Conservation (phyloP, 2,888 invertebrate species). For the Aproaerema taeniolella region DNA sequence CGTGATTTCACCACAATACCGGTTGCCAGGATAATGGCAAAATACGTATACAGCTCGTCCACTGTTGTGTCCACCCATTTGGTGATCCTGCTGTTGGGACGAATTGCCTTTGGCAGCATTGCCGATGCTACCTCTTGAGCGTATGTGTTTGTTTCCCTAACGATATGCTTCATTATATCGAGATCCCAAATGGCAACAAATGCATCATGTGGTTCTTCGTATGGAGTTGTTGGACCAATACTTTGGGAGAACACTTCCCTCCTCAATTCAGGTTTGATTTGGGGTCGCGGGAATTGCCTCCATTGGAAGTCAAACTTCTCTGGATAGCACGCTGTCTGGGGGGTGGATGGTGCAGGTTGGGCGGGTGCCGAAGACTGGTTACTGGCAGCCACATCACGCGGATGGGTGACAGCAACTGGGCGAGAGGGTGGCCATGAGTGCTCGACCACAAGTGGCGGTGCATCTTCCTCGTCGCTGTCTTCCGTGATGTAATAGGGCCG, state of each 20-base stretch:
- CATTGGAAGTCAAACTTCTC: no score
- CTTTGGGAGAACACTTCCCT: constrained; percentile 5
- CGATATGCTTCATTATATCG: constrained; percentile 16
- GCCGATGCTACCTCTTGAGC: constrained; percentile 15
- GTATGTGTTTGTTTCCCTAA: constrained; percentile 16
- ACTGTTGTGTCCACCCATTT: constrained; percentile 14
- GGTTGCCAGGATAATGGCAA: no score
- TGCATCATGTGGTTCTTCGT: constrained; percentile 13
- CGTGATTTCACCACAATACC: no score
- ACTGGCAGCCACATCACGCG: no score
- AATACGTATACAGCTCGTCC: constrained; percentile 12
- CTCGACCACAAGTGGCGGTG: not conserved
- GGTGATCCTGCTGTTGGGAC: constrained; percentile 12
- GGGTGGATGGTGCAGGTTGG: no score
- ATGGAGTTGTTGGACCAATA: constrained; percentile 12
- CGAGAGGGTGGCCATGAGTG: not conserved
- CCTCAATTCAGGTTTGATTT: not conserved
- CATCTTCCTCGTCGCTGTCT: not conserved
- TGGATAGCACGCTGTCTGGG: no score
- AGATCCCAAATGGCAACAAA: constrained; percentile 18
- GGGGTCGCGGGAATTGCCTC: no score
- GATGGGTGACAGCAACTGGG: not conserved
- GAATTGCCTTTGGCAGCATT: constrained; percentile 9
- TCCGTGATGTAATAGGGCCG: not conserved
- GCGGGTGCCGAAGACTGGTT: no score